Conservation (phyloP, 1,140 invertebrate species). For the Caerostris extrusa region DNA sequence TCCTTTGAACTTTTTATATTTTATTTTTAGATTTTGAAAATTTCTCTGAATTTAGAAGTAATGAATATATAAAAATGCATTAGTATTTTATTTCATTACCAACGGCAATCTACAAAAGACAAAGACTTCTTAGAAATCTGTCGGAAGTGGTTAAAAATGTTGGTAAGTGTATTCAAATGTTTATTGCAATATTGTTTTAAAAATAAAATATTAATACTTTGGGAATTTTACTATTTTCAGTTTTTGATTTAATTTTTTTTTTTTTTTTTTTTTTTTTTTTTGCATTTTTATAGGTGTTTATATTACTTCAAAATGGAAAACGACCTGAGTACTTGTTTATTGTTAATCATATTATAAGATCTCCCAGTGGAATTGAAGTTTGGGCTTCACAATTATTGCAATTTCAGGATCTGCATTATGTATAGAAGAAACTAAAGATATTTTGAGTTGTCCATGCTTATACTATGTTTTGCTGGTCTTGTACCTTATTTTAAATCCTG, state of each 20-base stretch:
- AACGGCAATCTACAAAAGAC: conserved; percentile 28
- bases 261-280: too few relatives aligned
- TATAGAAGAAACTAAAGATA: not conserved
- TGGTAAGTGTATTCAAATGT: not conserved
- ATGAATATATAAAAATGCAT: conserved; percentile 33
- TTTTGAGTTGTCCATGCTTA: not conserved
- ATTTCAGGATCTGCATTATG: not conserved
- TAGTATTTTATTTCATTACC: conserved; percentile 33
- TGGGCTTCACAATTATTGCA: conserved; percentile 22
- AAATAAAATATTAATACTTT: not conserved
- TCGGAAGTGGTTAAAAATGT: conserved; percentile 16
- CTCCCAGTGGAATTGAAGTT: conserved; percentile 3
- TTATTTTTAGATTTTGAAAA: not conserved
- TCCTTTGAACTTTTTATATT: not conserved
- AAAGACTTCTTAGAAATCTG: conserved; percentile 23
- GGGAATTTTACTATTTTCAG: not conserved
- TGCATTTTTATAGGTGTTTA: conserved; percentile 1
- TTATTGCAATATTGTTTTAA: not conserved
- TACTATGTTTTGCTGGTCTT: conserved; percentile 36
- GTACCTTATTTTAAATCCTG: conserved; percentile 44
- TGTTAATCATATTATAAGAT: conserved; percentile 33
- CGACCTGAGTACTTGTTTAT: conserved; percentile 19
- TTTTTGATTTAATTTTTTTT: not conserved
- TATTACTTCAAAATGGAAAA: conserved; percentile 12
- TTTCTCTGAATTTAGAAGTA: not conserved